Evolutionary conservation across 1,140 invertebrate genomes (phyloP).

Genomic region (Luehdorfia chinensis): DNA sequence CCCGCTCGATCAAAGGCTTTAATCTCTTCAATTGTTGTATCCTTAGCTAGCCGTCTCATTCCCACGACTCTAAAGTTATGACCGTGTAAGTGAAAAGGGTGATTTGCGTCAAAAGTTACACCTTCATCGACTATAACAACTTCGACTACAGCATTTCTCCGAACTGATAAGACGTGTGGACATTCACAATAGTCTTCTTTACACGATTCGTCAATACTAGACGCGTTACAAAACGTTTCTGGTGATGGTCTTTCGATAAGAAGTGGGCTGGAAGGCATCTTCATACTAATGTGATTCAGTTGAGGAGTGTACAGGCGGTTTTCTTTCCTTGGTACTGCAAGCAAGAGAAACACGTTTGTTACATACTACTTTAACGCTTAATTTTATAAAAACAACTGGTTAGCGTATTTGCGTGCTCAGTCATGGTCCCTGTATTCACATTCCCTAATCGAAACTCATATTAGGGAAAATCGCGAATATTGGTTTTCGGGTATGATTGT

Average conservation of each 20-base stretch:
- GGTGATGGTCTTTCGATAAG: constrained; percentile 83
- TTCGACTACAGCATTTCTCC: constrained; percentile 86
- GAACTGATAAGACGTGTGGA: constrained; percentile 85
- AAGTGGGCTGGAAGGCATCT: constrained; percentile 85
- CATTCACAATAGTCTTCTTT: constrained; percentile 87
- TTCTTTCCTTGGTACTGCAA: constrained; percentile 67
- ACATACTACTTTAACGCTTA: too few relatives aligned
- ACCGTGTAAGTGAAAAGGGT: constrained; percentile 93
- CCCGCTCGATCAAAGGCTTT: constrained; percentile 84
- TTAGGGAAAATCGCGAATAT: too few relatives aligned
- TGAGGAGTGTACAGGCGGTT: constrained; percentile 86
- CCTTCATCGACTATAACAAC: constrained; percentile 91
- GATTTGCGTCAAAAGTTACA: constrained; percentile 90
- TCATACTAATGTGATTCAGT: constrained; percentile 91
- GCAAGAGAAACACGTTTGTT: constrained; percentile 33
- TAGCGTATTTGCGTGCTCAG: too few relatives aligned
- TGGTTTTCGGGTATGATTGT: too few relatives aligned
- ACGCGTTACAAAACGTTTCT: constrained; percentile 82
- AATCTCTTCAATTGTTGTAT: constrained; percentile 81
- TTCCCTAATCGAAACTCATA: too few relatives aligned
- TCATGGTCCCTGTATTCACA: too few relatives aligned
- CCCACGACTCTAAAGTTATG: constrained; percentile 89
- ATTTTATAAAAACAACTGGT: too few relatives aligned
- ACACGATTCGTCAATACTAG: constrained; percentile 75
- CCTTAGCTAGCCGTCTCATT: constrained; percentile 83